Evolutionary conservation across 2,797 vertebrate species (phyloP), one percentile per base, ranked within the genome.

Genomic region (Tenualosa thibaudeaui): DNA sequence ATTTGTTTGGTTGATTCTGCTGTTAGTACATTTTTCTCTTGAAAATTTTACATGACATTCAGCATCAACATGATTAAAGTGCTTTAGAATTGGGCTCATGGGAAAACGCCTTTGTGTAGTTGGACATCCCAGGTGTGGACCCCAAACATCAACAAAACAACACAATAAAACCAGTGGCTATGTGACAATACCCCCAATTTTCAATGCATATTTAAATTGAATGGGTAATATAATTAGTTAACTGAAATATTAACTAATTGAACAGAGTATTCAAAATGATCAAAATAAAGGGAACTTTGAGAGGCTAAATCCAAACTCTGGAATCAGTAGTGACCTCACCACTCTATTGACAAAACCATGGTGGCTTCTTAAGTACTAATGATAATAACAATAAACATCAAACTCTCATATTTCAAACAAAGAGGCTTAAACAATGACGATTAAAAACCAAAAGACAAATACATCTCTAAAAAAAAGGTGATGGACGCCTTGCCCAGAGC

Each of bases 11-110:
- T 82, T 85, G 50, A 53, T 71, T 13, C 82, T 82, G 84, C 65
- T 85, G 81, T 54, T 81, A 60, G 86, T 56, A 90, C 86, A 85
- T 85, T 86, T 71, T 84, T 88, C 84, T 85, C 81, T 43, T 81
- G 84, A 65, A 17, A 78, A 8, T 78, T 78, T 40, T 78, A 78
- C 68, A 75, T 78, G 91, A 94, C 91, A 93, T 92, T 94, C 91
- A 92, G 89, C 89, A 91, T 86, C 83, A 87, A 92, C 88, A 81
- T 86, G 89, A 89, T 91, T 94, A 96, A 96, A 96, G 96, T 97
- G 95, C 96, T 95, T 94, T 89, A 93, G 91, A 95, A 88, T 93
- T n/a, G 40, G 71, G 71, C 71, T 78, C 40, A 78, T 43, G 40
- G 6, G 50, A 51, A 46, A 19, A 46, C 46, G 71, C 40, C 71